Percentiles rank a stretch among this genome's conserved stretches.
Conservation (phyloP, 2,113 vertebrate genomes). For the Paraplagusia blochii region DNA sequence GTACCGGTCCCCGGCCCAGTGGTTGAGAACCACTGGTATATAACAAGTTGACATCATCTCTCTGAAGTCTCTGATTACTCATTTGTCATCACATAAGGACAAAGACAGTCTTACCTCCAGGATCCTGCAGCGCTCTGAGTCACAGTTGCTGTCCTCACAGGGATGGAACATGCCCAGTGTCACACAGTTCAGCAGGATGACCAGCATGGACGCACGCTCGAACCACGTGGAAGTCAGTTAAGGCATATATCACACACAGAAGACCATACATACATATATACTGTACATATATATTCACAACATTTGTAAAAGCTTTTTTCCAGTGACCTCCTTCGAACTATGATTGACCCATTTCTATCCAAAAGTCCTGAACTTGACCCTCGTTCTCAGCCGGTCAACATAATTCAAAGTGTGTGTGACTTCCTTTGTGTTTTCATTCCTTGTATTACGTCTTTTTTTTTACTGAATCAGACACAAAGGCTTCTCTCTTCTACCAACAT, state of each 20-base stretch:
- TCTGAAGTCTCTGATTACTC: too few species aligned
- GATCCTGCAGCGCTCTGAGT: slow-evolving; percentile 91
- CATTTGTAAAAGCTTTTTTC: slow-evolving; percentile 10
- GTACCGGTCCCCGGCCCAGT: too few species aligned
- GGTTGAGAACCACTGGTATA: too few species aligned
- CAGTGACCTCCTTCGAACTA: slow-evolving; percentile 41
- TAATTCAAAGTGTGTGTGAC: too few species aligned
- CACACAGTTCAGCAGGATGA: slow-evolving; percentile 98
- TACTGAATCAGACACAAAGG: too few species aligned
- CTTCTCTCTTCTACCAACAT: too few species aligned
- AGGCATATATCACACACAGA: slow-evolving; percentile 73
- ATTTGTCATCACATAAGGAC: too few species aligned
- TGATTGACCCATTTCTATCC: slow-evolving; percentile 4
- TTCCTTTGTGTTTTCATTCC: too few species aligned
- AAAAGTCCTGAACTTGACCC: slow-evolving; percentile 10
- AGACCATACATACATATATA: slow-evolving; percentile 3
- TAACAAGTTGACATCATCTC: too few species aligned
- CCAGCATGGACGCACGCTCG: slow-evolving; percentile 96
- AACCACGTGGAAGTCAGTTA: slow-evolving; percentile 89
- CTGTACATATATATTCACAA: neutral
- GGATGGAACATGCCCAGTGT: slow-evolving; percentile 99
- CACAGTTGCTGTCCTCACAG: slow-evolving; percentile 91
- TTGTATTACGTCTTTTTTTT: too few species aligned
- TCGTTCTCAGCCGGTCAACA: neutral
- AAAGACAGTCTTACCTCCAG: slow-evolving; percentile 80